Evolutionary conservation across 2,113 vertebrate species (phyloP).

Genomic region (Bothrops jararaca): DNA sequence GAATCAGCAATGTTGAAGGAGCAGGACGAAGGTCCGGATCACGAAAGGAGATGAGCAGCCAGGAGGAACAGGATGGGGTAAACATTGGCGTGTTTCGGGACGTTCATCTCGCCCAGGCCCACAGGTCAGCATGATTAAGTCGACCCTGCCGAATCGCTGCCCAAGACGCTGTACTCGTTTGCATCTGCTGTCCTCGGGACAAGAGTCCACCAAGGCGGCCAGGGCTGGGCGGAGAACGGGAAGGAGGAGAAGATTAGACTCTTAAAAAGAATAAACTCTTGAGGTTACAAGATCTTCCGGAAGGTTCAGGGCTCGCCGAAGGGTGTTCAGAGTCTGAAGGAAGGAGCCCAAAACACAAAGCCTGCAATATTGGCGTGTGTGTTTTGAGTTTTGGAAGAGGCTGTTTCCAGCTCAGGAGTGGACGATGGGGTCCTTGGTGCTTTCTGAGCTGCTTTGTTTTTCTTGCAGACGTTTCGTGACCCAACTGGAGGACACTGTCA

Average conservation of each 20-base stretch:
- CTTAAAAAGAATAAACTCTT: too few species aligned
- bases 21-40: constrained; percentile 77
- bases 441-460: too few species aligned
- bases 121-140: constrained; percentile 80
- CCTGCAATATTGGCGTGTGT: too few species aligned
- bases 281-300: too few species aligned
- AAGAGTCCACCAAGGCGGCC: constrained; percentile 72
- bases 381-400: too few species aligned
- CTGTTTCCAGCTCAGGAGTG: too few species aligned
- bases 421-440: too few species aligned
- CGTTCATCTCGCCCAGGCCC: constrained; percentile 76
- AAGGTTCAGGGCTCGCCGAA: too few species aligned
- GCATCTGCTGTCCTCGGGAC: constrained; percentile 58
- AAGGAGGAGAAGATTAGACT: neutral
- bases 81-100: constrained; percentile 77
- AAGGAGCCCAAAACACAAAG: too few species aligned
- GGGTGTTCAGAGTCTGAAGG: too few species aligned
- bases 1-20: constrained; percentile 83
- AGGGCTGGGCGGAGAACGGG: constrained; percentile 58
- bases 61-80: constrained; percentile 76
- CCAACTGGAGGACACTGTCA: too few species aligned
- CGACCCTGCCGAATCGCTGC: constrained; percentile 70
- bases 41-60: constrained; percentile 75
- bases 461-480: too few species aligned
- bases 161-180: constrained; percentile 70